Base-by-base conservation (phyloP, 1,140 invertebrate genomes). In the Dendroctonus ponderosae region DNA sequence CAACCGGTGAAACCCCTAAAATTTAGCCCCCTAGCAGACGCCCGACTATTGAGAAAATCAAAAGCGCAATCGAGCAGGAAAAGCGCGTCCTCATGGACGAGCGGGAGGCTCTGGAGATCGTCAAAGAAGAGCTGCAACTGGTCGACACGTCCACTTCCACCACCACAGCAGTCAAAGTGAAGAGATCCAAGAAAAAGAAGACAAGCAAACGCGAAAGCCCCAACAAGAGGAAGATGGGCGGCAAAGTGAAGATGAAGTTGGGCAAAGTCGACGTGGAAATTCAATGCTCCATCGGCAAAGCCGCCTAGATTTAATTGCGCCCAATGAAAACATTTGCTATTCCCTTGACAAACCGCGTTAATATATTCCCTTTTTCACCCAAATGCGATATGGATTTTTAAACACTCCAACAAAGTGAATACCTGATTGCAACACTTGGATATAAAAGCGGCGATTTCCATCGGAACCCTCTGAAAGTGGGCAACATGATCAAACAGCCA, bases 41-140 rank as follows among this genome's bases (percentile, higher is more conserved):
- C 5, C 48, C 62, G 15, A 65, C 62, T 7, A 65, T 65, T 42
- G 49, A 66, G 66, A 69, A 66, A 69, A 66, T 69, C 9, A 66
- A 57, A 57, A 54, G 53, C 41, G 61, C 62, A 41, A 69, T 66
- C 50, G 49, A 62, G 62, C 46, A 59, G 62, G 48, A 54, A 49
- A 54, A 63, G 49, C 43, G 52, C 49, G 11, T 7, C 38, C 37
- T 50, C 26, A 63, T 5, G 14, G 50, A 50, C 12, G 38, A 63
- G 3, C 41, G 40, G n/a, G 12, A 60, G 15, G 43, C 1, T 46
- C 12, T 11, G 11, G 1, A 53, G 42, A 54, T 44, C 38, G 37
- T 39, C 7, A 49, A 7, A 8, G 26, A 41, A n/a, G 54, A 57
- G 5, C n/a, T 46, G 0, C 12, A 38, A 49, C 42, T 65, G 6